These are phyloP conservation scores for Trinorchestia longiramus DNA, from an alignment of 1,140 invertebrate species.

Conservation along the genomic window DNA sequence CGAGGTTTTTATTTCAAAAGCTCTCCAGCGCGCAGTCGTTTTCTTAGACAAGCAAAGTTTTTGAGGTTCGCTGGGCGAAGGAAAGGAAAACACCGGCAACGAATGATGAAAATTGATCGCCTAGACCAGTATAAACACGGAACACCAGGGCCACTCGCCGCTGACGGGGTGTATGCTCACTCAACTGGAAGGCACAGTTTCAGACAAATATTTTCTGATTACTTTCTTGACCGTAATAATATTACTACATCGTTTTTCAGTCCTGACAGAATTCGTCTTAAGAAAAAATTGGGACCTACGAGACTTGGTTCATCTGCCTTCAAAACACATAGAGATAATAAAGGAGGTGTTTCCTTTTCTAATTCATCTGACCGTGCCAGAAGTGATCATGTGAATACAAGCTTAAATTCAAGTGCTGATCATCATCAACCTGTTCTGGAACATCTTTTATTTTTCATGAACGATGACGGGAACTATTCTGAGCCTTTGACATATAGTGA, in stretches of 20 bases:
- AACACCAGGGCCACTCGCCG: neutral
- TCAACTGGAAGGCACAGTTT: neutral
- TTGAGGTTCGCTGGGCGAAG: neutral
- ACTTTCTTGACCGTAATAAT: neutral
- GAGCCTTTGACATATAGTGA: neutral
- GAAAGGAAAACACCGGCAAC: slow-evolving; percentile 18
- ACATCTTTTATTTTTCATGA: neutral
- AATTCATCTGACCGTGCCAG: neutral
- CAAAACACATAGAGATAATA: neutral
- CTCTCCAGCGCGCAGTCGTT: neutral
- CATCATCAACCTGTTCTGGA: neutral
- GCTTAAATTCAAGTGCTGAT: neutral
- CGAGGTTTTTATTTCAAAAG: neutral
- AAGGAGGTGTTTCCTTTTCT: neutral
- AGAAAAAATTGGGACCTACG: neutral
- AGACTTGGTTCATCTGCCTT: neutral
- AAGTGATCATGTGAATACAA: neutral
- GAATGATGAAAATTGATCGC: slow-evolving; percentile 22
- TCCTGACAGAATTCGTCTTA: neutral
- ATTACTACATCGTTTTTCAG: neutral
- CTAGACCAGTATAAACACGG: neutral
- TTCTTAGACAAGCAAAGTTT: neutral
- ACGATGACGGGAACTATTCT: neutral
- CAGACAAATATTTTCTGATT: neutral
- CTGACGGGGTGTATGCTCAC: neutral